Conservation (phyloP, 37 sponge, comb jelly and placozoan genomes). For the Halisarca cf. caerulea region DNA sequence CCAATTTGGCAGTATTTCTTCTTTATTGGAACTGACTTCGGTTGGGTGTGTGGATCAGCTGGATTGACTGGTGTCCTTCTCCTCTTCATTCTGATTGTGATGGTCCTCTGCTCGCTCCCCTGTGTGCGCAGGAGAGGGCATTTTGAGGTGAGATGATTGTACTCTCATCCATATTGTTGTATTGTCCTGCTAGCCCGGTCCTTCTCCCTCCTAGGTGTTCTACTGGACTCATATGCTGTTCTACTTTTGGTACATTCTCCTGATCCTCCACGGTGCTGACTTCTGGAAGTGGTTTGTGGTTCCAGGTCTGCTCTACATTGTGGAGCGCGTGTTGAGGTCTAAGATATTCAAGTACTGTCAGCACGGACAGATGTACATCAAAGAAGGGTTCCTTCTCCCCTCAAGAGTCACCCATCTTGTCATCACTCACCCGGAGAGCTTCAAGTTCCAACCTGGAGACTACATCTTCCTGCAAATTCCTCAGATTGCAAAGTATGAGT, state of each 20-base stretch:
- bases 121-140: conserved; percentile 75
- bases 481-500: conserved; percentile 82
- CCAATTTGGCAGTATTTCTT: conserved; percentile 59
- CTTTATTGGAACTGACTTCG: conserved; percentile 43
- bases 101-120: conserved; percentile 71
- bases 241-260: conserved; percentile 62
- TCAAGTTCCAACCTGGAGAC: conserved; percentile 84
- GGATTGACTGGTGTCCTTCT: conserved; percentile 68
- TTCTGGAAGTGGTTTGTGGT: conserved; percentile 86
- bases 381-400: conserved; percentile 69
- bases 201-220: conserved; percentile 59
- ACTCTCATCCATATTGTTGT: background rate
- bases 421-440: conserved; percentile 61
- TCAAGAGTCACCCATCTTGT: conserved; percentile 81
- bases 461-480: conserved; percentile 83
- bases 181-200: background rate
- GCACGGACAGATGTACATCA: conserved; percentile 75
- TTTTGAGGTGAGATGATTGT: conserved; percentile 55
- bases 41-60: conserved; percentile 71
- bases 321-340: conserved; percentile 70
- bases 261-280: conserved; percentile 73
- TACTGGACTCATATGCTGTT: conserved; percentile 85
- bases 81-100: conserved; percentile 52
- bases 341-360: conserved; percentile 68
- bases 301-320: conserved; percentile 67